Percentiles rank a stretch among this genome's conserved stretches.
These are phyloP conservation scores for Ceyx margarethae DNA, from an alignment of 2,113 vertebrate genomes.

Conservation along the genomic window DNA sequence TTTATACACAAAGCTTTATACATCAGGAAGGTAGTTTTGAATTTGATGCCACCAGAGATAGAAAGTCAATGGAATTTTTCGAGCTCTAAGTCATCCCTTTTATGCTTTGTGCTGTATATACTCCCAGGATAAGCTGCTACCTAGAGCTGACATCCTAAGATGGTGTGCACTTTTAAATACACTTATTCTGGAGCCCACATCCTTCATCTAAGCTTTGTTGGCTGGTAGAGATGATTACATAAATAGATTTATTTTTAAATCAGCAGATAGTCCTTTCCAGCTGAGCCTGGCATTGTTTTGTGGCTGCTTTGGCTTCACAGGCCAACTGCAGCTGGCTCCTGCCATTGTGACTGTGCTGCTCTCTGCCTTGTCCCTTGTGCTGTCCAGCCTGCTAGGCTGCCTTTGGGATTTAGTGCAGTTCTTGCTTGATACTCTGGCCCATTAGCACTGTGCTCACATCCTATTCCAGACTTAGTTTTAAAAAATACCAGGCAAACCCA, in stretches of 20 bases:
- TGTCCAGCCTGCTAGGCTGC: neutral
- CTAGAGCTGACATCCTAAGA: too few relatives aligned
- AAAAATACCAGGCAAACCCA: neutral
- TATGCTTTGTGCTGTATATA: too few relatives aligned
- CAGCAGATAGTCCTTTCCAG: neutral
- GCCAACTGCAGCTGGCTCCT: neutral
- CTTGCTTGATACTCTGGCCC: neutral
- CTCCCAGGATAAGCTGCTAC: too few relatives aligned
- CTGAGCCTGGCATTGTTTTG: neutral
- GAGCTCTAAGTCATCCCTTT: neutral
- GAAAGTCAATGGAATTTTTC: neutral
- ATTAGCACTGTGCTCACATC: neutral
- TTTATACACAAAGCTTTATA: neutral
- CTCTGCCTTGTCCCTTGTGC: neutral
- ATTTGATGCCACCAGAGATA: neutral
- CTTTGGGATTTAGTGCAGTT: neutral
- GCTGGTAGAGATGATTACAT: neutral
- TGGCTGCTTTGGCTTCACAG: neutral
- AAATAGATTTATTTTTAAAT: neutral
- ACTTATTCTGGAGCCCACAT: too few relatives aligned
- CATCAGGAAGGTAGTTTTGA: neutral
- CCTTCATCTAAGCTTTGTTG: neutral
- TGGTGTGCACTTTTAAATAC: too few relatives aligned
- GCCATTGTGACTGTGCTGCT: neutral
- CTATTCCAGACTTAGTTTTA: neutral